These are phyloP conservation scores for Orthosia incerta DNA, from an alignment of 2,888 invertebrate genomes.

Conservation along the genomic window DNA sequence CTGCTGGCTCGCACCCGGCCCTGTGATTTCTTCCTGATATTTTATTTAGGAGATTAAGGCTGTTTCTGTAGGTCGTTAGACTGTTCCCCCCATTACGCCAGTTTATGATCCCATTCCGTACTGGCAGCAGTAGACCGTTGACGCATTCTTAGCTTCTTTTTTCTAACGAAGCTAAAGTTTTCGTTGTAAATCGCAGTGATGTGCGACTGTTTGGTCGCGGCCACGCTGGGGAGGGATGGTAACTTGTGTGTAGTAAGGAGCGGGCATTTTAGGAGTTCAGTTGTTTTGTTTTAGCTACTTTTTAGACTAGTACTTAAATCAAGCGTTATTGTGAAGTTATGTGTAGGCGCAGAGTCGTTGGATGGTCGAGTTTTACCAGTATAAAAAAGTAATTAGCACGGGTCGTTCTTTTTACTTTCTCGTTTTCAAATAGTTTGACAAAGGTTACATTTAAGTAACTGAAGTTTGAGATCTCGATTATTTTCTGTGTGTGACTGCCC, in stretches of 20 bases:
- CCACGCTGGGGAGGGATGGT: conserved; percentile 26
- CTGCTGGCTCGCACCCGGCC: conserved; percentile 69
- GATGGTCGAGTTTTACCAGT: neutral
- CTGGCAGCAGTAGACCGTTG: conserved; percentile 79
- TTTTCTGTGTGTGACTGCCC: too few species aligned
- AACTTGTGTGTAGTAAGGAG: conserved; percentile 28
- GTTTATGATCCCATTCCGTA: conserved; percentile 83
- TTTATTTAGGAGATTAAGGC: conserved; percentile 87
- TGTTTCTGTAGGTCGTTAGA: conserved; percentile 80
- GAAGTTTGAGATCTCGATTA: too few species aligned
- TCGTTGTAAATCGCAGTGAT: conserved; percentile 76
- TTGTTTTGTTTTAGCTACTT: conserved; percentile 30
- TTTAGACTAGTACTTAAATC: conserved; percentile 6
- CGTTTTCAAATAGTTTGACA: too few species aligned
- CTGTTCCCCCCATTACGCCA: conserved; percentile 82
- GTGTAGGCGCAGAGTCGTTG: neutral
- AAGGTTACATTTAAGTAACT: too few species aligned
- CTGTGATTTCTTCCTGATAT: conserved; percentile 88
- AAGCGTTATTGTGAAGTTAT: conserved; percentile 22
- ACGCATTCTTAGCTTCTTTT: conserved; percentile 70
- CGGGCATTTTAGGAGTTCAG: conserved; percentile 19
- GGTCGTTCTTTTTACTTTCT: too few species aligned
- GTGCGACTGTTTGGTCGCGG: conserved; percentile 59
- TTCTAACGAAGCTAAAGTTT: conserved; percentile 73
- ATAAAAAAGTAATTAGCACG: too few species aligned